Conservation (phyloP, 1,140 invertebrate genomes). For the Drosophila bipectinata region DNA sequence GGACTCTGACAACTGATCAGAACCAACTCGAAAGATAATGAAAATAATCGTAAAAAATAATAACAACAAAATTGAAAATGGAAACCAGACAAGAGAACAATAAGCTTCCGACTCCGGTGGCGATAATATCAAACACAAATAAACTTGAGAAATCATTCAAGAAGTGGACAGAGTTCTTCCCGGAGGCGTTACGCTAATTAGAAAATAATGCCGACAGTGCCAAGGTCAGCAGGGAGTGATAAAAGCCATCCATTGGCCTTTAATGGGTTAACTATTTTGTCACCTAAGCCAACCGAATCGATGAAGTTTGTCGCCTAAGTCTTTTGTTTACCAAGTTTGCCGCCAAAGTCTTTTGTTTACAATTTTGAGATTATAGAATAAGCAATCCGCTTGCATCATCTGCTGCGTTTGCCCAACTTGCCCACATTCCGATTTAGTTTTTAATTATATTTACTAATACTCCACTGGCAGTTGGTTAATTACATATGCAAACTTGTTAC, state of each 20-base stretch:
- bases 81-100: constrained; percentile 39
- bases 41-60: constrained; percentile 31
- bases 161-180: constrained; percentile 37
- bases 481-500: constrained; percentile 80
- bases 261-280: constrained; percentile 21
- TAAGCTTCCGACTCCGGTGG: constrained; percentile 35
- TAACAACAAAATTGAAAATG: constrained; percentile 34
- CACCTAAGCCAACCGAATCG: constrained; percentile 3
- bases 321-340: constrained; percentile 44
- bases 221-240: constrained; percentile 58
- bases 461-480: constrained; percentile 64
- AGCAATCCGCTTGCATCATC: constrained; percentile 44
- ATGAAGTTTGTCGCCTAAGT: constrained; percentile 47
- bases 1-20: constrained; percentile 59
- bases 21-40: constrained; percentile 41
- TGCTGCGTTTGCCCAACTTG: constrained; percentile 30
- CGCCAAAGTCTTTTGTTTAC: constrained; percentile 31
- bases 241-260: constrained; percentile 15
- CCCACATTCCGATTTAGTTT: constrained; percentile 52
- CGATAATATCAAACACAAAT: constrained; percentile 59
- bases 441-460: constrained; percentile 78
- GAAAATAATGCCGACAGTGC: constrained; percentile 64
- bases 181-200: constrained; percentile 55
- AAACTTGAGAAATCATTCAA: constrained; percentile 45
- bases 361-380: constrained; percentile 22